Conservation (phyloP, 1,140 invertebrate genomes). For the Monochamus saltuarius region DNA sequence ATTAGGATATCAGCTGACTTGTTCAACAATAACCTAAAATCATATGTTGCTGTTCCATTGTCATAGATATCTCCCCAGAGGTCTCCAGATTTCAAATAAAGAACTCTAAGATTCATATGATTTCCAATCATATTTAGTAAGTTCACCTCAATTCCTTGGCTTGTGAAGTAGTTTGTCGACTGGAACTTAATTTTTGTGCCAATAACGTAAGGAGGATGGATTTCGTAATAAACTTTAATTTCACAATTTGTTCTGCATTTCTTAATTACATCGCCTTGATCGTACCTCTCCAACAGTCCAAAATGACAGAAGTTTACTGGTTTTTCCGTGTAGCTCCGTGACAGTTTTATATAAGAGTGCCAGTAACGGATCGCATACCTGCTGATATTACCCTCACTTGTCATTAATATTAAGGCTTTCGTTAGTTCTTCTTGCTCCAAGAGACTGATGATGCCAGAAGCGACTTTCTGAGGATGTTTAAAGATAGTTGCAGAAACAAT, state of each 20-base stretch:
- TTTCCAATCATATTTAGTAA: conserved; percentile 12
- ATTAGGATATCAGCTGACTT: not conserved
- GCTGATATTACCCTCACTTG: conserved; percentile 1
- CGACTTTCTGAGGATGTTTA: too few species aligned
- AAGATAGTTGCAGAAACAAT: too few species aligned
- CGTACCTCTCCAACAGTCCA: not conserved
- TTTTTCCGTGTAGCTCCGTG: conserved; percentile 24
- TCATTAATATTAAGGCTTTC: conserved; percentile 30
- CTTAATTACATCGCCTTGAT: not conserved
- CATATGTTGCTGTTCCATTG: conserved; percentile 4
- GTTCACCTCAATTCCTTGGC: conserved; percentile 1
- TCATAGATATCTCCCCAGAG: not conserved
- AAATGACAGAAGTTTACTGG: conserved; percentile 6
- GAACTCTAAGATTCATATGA: conserved; percentile 1
- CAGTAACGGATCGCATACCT: conserved; percentile 32
- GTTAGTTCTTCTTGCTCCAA: conserved; percentile 18
- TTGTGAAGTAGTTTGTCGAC: not conserved
- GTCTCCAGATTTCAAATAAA: not conserved
- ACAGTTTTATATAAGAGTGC: conserved; percentile 34
- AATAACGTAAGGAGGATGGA: conserved; percentile 8
- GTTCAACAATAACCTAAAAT: not conserved
- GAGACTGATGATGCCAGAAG: too few species aligned
- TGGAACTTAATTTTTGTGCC: not conserved
- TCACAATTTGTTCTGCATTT: conserved; percentile 3
- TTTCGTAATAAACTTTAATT: conserved; percentile 2